Evolutionary conservation across 2,888 invertebrate species (phyloP), one percentile per base, ranked within the genome.

Genomic region (Apodemia zela): DNA sequence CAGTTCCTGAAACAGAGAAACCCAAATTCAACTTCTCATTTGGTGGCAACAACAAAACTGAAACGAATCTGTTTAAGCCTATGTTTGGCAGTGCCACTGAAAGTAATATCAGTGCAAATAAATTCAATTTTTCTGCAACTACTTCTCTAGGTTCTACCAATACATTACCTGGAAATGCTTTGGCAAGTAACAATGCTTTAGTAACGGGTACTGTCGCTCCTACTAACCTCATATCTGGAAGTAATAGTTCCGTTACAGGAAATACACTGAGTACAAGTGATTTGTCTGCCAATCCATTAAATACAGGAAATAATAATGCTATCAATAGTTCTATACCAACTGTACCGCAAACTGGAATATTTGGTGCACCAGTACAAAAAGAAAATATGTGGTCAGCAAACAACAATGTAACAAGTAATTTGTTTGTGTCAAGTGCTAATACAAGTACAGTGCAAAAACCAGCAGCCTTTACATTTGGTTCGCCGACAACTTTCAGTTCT

Each of bases 21-120:
- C 79, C 82, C 0, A 81, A 81, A 66, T 86, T 87, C 61, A 80
- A 74, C 61, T 89, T 89, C 60, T 73, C 72, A 11, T 88, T 89
- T 65, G 78, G 80, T 8, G 73, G 63, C 42, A 71, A 59, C 59
- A 78, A 71, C 59, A 75, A 76, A 66, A 66, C 74, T 13, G 78
- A 80, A 38, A 49, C 70, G 33, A 60, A 72, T 18, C 51, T 73
- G 38, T 80, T 77, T 67, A 75, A 73, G 60, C 61, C 73, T 13
- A 64, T 73, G 0, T 79, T 80, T 67, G 74, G 74, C 17, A 68
- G 71, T 38, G 62, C 73, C 13, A 60, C 69, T 47, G 71, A 69
- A 45, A 47, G 54, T 60, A 65, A 61, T 61, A 58, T 21, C 2
- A 49, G 49, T 25, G 18, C 63, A 33, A 71, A 69, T 61, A 71